Evolutionary conservation across 2,888 invertebrate species (phyloP), one percentile per base, ranked within the genome.

Genomic region (Eilema sororculum): DNA sequence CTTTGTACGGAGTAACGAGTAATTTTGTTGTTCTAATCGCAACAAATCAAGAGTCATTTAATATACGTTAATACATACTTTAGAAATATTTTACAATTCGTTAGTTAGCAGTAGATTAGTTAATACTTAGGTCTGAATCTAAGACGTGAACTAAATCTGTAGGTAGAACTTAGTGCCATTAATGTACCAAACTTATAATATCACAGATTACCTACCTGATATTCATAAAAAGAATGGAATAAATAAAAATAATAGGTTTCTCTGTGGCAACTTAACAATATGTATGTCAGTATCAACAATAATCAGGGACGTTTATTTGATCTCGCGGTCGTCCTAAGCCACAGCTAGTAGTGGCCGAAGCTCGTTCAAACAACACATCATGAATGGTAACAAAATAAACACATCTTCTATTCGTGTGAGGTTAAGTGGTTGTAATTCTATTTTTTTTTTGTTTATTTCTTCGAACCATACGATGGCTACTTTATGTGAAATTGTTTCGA

Each of bases 331-430:
- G 57, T 58, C 57, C 16, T 13, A 24, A 25, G 10, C 57, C 57
- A 16, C 89, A 46, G 64, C 63, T 59, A 65, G 46, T 12, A 37
- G 59, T 64, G 74, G 69, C 61, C 63, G 20, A 30, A 63, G 30
- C 28, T 46, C 59, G 58, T 73, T 74, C 67, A 68, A 74, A 69
- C 79, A 75, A 81, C 81, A 84, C 76, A 81, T 78, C 84, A 82
- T 73, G 79, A 87, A 83, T 82, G 84, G 71, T 89, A 81, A 85
- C 67, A 85, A 90, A 91, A 91, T 84, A 93, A 92, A 92, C 92
- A 92, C 46, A 16, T 84, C 84, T 85, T 87, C 87, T 89, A 89
- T 89, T 89, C 87, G 77, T 81, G 88, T 87, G 85, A 79, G 82
- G 83, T 87, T 87, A 87, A 88, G 87, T 86, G 87, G 85, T 79